Conservation (phyloP, 2,113 vertebrate species). For the Eptesicus fuscus region DNA sequence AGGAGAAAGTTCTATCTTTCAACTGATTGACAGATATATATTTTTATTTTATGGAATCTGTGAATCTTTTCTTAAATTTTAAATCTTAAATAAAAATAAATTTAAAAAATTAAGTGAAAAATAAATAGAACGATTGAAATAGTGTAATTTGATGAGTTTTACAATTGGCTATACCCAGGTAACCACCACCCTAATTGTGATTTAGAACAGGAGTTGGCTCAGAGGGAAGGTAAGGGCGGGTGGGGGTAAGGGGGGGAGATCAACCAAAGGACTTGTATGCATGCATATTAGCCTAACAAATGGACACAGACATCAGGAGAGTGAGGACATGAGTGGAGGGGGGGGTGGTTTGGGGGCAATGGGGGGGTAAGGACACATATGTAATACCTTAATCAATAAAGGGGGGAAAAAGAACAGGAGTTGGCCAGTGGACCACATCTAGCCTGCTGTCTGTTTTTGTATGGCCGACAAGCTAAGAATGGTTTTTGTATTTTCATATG, state of each 20-base stretch:
- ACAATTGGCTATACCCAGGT: not conserved
- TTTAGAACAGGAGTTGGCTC: not conserved
- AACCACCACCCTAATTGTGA: not conserved
- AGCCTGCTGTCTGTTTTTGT: not conserved
- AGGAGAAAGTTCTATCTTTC: conserved; percentile 10
- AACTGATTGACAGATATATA: not conserved
- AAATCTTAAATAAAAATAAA: no score
- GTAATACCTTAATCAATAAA: no score
- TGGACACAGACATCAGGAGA: no score
- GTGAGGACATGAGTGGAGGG: no score
- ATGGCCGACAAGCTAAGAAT: not conserved
- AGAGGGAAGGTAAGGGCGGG: no score
- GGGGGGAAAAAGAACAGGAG: not conserved
- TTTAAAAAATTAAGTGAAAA: conserved; percentile 31
- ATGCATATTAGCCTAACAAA: no score
- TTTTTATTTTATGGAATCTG: conserved; percentile 37
- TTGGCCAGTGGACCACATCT: not conserved
- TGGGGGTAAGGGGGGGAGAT: no score
- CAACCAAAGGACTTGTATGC: no score
- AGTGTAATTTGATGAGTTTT: not conserved
- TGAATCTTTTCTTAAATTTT: conserved; percentile 22
- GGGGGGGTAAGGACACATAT: no score
- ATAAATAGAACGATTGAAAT: conserved; percentile 9
- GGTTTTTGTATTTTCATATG: conserved; percentile 10
- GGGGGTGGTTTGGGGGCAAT: no score